Conservation (phyloP, 2,888 invertebrate genomes). For the Rhyacophila evoluta region DNA sequence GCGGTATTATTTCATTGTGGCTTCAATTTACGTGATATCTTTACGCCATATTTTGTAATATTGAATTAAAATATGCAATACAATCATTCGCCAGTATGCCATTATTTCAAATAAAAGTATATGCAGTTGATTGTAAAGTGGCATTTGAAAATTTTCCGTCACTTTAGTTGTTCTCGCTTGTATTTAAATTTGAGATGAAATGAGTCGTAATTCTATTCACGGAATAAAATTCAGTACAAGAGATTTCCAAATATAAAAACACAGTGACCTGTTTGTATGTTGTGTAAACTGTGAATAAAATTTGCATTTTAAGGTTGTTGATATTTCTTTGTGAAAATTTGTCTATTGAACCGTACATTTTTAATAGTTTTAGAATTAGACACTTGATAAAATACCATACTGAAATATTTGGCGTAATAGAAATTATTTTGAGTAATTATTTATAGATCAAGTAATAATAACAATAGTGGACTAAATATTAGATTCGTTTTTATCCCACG, state of each 20-base stretch:
- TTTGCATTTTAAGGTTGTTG: background rate
- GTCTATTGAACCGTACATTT: background rate
- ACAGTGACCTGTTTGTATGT: background rate
- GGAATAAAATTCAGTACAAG: background rate
- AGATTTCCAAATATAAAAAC: conserved; percentile 7
- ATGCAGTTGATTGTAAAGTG: no score
- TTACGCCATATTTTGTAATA: no score
- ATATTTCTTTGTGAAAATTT: background rate
- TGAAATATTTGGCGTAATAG: background rate
- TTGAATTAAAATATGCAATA: no score
- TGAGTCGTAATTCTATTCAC: background rate
- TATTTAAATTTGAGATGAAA: background rate
- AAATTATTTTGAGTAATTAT: background rate
- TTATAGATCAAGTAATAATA: background rate
- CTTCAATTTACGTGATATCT: no score
- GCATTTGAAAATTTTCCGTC: no score
- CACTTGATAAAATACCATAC: background rate
- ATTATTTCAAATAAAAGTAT: no score
- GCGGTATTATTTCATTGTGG: no score
- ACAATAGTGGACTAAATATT: background rate
- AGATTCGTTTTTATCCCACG: no score
- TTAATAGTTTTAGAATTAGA: background rate
- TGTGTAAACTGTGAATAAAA: no score
- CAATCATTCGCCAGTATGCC: no score
- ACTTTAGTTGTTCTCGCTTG: background rate